phyloP scores from a whole-genome alignment of 2,888 invertebrate genomes.

The Steinernema carpocapsae region DNA sequence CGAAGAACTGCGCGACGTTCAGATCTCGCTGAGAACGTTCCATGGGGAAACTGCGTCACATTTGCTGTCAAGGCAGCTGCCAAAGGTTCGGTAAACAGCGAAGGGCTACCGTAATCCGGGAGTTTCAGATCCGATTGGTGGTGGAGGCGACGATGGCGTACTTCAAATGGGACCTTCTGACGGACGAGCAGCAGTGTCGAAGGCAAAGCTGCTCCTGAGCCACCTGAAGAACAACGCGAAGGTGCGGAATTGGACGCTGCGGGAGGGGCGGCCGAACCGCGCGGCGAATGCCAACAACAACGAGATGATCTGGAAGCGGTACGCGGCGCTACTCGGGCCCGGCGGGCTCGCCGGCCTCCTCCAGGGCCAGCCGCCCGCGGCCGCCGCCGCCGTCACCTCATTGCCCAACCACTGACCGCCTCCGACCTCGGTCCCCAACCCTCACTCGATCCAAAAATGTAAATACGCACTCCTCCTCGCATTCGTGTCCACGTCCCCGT shows the following conservation, averaged over 20 bases:
- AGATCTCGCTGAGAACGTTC: slow-evolving; percentile 66
- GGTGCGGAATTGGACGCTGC: slow-evolving; percentile 68
- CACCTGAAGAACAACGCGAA: slow-evolving; percentile 69
- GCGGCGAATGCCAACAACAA: slow-evolving; percentile 48
- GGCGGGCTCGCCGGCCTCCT: slow-evolving; percentile 58
- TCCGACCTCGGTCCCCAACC: not conserved
- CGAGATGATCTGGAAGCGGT: slow-evolving; percentile 62
- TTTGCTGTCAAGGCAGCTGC: slow-evolving; percentile 63
- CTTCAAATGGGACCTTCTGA: slow-evolving; percentile 66
- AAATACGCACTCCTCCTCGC: slow-evolving; percentile 26
- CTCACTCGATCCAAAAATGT: slow-evolving; percentile 29
- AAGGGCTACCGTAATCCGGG: not conserved
- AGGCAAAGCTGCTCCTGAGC: slow-evolving; percentile 58
- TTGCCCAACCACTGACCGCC: slow-evolving; percentile 14
- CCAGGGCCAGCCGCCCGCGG: slow-evolving; percentile 33
- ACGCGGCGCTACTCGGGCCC: slow-evolving; percentile 61
- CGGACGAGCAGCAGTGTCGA: slow-evolving; percentile 64
- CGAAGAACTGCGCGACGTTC: slow-evolving; percentile 65
- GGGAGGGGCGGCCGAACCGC: slow-evolving; percentile 67
- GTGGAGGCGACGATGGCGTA: slow-evolving; percentile 65
- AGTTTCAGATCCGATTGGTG: slow-evolving; percentile 62
- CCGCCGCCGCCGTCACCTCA: slow-evolving; percentile 1
- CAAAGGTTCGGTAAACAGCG: slow-evolving; percentile 57
- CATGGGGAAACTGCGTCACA: slow-evolving; percentile 67
- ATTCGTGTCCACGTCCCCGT: not conserved